Evolutionary conservation across 2,888 invertebrate genomes (phyloP).

Genomic region (Pristionchus fissidentatus): DNA sequence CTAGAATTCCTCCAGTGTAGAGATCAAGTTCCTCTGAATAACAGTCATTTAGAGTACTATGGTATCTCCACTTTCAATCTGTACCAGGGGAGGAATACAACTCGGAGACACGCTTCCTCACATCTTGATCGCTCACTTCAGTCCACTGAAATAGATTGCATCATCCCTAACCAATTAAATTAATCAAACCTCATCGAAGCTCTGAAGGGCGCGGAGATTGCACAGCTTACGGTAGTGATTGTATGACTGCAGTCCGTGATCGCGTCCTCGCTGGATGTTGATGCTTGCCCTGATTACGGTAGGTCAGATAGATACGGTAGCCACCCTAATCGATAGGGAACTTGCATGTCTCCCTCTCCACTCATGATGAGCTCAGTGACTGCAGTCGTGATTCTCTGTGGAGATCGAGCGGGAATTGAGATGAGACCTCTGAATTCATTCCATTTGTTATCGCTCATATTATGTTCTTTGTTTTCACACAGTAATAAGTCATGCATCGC

Average conservation of each 20-base stretch:
- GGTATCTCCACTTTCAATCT: not conserved
- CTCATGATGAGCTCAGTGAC: slow-evolving; percentile 76
- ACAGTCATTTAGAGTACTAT: not conserved
- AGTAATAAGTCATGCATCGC: no score
- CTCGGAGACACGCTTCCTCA: slow-evolving; percentile 66
- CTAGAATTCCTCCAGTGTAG: slow-evolving; percentile 78
- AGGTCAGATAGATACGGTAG: not conserved
- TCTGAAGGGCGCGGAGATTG: slow-evolving; percentile 84
- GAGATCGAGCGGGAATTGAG: slow-evolving; percentile 86
- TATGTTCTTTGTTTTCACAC: no score
- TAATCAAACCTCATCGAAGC: slow-evolving; percentile 75
- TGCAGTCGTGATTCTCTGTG: slow-evolving; percentile 86
- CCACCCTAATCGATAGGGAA: not conserved
- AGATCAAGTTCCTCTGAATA: slow-evolving; percentile 75
- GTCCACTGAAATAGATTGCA: slow-evolving; percentile 59
- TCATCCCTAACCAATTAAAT: not conserved
- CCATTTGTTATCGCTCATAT: slow-evolving; percentile 81
- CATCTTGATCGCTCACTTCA: slow-evolving; percentile 68
- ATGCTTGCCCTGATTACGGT: slow-evolving; percentile 83
- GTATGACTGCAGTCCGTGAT: slow-evolving; percentile 90
- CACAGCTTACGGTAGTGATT: slow-evolving; percentile 89
- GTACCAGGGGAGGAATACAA: slow-evolving; percentile 52
- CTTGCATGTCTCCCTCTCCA: slow-evolving; percentile 81
- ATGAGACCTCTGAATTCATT: slow-evolving; percentile 91
- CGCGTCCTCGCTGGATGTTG: slow-evolving; percentile 85